A percentile compares a stretch with the other conserved stretches of the same genome.
Evolutionary conservation across 2,113 vertebrate species (phyloP).

Genomic region (Apodemus speciosus): DNA sequence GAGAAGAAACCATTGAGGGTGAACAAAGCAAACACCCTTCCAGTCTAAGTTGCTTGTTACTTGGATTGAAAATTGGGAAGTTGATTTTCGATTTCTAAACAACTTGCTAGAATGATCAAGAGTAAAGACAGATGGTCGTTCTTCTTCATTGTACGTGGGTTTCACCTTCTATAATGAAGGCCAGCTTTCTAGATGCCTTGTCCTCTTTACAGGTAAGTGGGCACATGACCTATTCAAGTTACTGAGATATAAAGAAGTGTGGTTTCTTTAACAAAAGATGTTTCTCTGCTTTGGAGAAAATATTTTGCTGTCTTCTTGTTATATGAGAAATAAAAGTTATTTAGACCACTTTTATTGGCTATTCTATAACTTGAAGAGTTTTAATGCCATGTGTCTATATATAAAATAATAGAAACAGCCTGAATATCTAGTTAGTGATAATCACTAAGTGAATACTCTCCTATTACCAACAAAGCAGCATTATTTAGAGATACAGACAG

Average conservation of each 20-base stretch:
- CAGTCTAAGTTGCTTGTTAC: neutral
- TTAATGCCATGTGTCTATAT: neutral
- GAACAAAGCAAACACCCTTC: neutral
- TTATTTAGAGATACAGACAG: neutral
- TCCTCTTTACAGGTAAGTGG: neutral
- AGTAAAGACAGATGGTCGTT: neutral
- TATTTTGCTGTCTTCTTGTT: neutral
- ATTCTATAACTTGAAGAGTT: neutral
- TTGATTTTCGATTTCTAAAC: neutral
- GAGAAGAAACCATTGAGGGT: conserved; percentile 37
- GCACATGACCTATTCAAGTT: neutral
- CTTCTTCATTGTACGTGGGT: neutral
- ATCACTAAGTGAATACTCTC: neutral
- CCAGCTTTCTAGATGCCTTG: neutral
- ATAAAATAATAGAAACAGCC: neutral
- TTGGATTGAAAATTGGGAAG: conserved; percentile 55
- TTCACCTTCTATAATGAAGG: neutral
- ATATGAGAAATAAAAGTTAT: neutral
- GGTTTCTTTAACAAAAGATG: conserved; percentile 11
- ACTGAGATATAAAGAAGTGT: neutral
- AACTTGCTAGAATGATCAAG: neutral
- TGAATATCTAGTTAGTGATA: neutral
- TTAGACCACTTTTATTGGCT: neutral
- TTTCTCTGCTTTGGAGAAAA: neutral
- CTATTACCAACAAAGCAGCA: neutral